Conservation (phyloP, 2,113 vertebrate genomes). For the Hepsetus odoe region DNA sequence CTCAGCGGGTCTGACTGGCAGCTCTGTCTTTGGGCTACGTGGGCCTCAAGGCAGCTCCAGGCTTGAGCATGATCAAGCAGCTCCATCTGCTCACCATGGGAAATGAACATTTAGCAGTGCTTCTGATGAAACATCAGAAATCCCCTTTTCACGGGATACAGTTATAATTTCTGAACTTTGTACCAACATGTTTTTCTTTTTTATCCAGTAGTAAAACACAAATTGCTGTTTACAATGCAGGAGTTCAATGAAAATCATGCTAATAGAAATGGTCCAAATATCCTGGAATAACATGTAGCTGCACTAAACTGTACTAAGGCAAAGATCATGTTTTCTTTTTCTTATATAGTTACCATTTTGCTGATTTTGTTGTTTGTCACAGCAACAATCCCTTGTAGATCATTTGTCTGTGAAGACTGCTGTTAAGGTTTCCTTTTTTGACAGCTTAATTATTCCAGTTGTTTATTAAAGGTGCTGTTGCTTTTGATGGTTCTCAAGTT, state of each 20-base stretch:
- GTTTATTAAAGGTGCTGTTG: not conserved
- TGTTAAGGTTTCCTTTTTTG: not conserved
- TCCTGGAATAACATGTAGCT: no score
- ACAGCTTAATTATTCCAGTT: not conserved
- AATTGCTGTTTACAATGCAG: no score
- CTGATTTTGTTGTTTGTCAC: not conserved
- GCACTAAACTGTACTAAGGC: no score
- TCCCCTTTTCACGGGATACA: not conserved
- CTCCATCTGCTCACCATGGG: slow-evolving; percentile 52
- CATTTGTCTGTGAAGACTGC: not conserved
- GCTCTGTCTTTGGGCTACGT: slow-evolving; percentile 40
- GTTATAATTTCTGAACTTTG: not conserved
- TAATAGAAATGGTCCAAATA: no score
- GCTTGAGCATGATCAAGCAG: slow-evolving; percentile 58
- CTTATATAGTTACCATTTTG: not conserved
- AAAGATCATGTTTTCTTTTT: no score
- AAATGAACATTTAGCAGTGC: slow-evolving; percentile 53
- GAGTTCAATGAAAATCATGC: no score
- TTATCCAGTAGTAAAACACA: no score
- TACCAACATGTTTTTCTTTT: no score
- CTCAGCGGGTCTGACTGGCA: slow-evolving; percentile 29
- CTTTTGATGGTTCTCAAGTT: not conserved
- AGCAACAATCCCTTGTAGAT: not conserved
- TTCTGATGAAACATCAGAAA: not conserved
- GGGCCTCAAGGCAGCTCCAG: slow-evolving; percentile 55